Base-by-base conservation (phyloP, 2,113 vertebrate species). In the Cranoglanis bouderius region DNA sequence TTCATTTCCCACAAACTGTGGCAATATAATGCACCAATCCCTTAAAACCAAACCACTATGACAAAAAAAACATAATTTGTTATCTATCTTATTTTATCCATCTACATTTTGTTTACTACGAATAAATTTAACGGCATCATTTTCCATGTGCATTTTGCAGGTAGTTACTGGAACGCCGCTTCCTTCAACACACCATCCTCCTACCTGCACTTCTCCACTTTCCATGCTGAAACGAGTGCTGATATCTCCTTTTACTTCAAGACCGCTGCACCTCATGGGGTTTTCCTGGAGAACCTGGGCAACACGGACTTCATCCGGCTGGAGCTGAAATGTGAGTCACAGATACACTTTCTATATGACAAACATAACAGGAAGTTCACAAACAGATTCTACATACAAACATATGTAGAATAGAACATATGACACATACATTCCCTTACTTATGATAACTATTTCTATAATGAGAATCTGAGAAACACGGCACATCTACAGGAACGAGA, bases 201-300 rank as follows among this genome's bases (percentile, higher is more conserved):
- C 87, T 98, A 99, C 94, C 96, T 99, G 84, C 98, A 99, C 93
- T 99, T 99, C 92, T 97, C 98, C 67, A 99, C 98, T 80, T 99
- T 99, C 93, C 98, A 98, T 94, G 98, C 97, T 4, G 98, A 99
- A 92, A 99, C 97, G 21, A 99, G 97, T 0, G 98, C 98, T 1
- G 98, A 99, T 93, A 99, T 99, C 87, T 98, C 98, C 32, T 99
- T 99, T 95, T 99, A 99, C 93, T 99, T 99, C 96, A 99, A 99
- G 93, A 99, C 98, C 0, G 96, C 98, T 0, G 97, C 97, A 5
- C 96, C 97, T 0, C 96, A 97, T 0, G 98, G 98, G 1, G 98
- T 99, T 72, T 99, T 99, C 88, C 96, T 99, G 88, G 98, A 99
- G 92, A 99, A 99, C 89, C 94, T 99, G 91, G 98, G 98, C 43